Percentiles rank a stretch among this genome's conserved stretches.
These are phyloP conservation scores for Bombus haemorrhoidalis DNA, from an alignment of 1,140 invertebrate genomes.

Conservation along the genomic window DNA sequence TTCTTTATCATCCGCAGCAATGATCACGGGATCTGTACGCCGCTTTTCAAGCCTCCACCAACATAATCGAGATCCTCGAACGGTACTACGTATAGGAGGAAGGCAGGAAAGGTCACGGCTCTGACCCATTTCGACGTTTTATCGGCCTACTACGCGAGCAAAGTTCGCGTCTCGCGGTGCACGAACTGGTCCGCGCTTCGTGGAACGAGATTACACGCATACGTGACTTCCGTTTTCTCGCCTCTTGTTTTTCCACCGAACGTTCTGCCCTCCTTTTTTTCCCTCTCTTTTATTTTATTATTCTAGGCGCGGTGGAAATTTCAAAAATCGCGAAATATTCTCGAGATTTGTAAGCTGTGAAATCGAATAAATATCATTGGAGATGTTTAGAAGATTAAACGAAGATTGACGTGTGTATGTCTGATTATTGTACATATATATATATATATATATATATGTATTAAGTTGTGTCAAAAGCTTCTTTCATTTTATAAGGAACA, in stretches of 20 bases:
- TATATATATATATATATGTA: too few species aligned
- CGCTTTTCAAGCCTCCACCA: constrained; percentile 7
- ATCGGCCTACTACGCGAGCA: constrained; percentile 75
- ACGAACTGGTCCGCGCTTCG: constrained; percentile 16
- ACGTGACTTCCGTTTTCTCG: constrained; percentile 56
- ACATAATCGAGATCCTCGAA: constrained; percentile 32
- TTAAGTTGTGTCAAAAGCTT: too few species aligned
- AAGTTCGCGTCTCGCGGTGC: constrained; percentile 70
- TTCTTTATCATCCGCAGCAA: constrained; percentile 8
- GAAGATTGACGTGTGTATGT: too few species aligned
- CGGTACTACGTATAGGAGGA: constrained; percentile 59
- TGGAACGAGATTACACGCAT: constrained; percentile 41
- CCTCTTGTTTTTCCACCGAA: constrained; percentile 4
- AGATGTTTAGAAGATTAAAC: too few species aligned
- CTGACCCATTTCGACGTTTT: constrained; percentile 79
- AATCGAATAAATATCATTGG: too few species aligned
- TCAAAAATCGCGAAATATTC: not conserved
- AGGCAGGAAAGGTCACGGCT: constrained; percentile 79
- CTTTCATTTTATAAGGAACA: too few species aligned
- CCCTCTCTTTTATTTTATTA: not conserved
- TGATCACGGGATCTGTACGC: not conserved
- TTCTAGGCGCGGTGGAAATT: too few species aligned
- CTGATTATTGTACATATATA: too few species aligned
- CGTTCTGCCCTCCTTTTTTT: not conserved
- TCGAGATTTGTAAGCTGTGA: too few species aligned